Evolutionary conservation across 2,113 vertebrate species (phyloP).

Genomic region (Halcyon senegalensis): DNA sequence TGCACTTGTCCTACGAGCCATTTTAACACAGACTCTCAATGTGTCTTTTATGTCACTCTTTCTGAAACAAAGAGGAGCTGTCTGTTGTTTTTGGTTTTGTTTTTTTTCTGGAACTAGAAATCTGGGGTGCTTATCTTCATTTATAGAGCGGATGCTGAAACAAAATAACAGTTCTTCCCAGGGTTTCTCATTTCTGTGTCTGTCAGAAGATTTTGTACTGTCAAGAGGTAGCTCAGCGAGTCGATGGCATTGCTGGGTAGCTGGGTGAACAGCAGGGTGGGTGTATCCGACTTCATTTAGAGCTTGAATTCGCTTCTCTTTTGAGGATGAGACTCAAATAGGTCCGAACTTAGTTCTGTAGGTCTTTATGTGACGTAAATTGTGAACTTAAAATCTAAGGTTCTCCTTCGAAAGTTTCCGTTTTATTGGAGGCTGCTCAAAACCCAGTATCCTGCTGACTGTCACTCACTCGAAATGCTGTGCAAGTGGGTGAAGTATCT

Average conservation of each 20-base stretch:
- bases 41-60: background rate
- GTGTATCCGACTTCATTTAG: background rate
- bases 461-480: background rate
- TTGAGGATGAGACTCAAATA: background rate
- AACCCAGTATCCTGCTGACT: background rate
- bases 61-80: background rate
- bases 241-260: background rate
- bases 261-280: background rate
- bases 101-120: background rate
- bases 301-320: background rate
- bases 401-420: background rate
- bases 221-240: background rate
- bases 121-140: conserved; percentile 9
- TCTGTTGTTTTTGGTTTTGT: background rate
- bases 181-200: conserved; percentile 18
- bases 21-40: background rate
- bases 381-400: background rate
- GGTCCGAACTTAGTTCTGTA: background rate
- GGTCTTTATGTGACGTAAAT: background rate
- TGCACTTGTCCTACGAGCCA: background rate
- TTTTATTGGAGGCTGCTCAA: background rate
- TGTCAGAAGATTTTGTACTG: conserved; percentile 41
- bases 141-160: conserved; percentile 42
- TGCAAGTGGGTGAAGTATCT: background rate
- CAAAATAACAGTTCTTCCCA: conserved; percentile 18